Conservation (phyloP, 1,140 invertebrate species). For the Monochamus saltuarius region DNA sequence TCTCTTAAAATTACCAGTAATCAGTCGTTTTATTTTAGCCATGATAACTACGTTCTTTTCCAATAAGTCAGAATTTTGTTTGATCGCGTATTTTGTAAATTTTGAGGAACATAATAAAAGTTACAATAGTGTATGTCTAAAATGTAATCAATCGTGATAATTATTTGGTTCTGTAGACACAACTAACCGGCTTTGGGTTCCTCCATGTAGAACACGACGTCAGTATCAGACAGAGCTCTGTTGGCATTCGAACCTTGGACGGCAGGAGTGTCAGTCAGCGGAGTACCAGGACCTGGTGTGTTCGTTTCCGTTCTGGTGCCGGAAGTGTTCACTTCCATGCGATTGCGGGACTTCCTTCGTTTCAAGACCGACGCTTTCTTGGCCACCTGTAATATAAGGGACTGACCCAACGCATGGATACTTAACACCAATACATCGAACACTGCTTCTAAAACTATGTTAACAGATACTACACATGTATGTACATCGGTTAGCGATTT, state of each 20-base stretch:
- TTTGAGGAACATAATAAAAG: no score
- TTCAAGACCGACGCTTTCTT: conserved; percentile 73
- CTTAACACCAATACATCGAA: conserved; percentile 54
- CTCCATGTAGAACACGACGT: conserved; percentile 71
- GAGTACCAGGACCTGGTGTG: conserved; percentile 41
- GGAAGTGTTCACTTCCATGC: conserved; percentile 60
- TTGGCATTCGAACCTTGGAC: conserved; percentile 19
- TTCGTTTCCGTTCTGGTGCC: conserved; percentile 15
- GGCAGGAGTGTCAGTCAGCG: conserved; percentile 38
- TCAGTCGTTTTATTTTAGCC: no score
- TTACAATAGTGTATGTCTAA: no score
- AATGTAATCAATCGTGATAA: no score
- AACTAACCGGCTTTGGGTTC: conserved; percentile 63
- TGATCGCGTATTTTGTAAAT: no score
- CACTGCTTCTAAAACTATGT: conserved; percentile 48
- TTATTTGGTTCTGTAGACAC: background rate
- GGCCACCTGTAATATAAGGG: conserved; percentile 70
- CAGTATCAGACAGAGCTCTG: conserved; percentile 57
- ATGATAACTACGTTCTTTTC: no score
- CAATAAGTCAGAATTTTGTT: no score
- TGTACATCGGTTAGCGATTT: no score
- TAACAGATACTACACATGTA: background rate
- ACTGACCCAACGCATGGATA: conserved; percentile 59
- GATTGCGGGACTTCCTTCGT: conserved; percentile 66
- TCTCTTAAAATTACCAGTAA: no score